These are phyloP conservation scores for Mesorhabditis sp. DNA, from an alignment of 2,888 invertebrate species.

Conservation along the genomic window DNA sequence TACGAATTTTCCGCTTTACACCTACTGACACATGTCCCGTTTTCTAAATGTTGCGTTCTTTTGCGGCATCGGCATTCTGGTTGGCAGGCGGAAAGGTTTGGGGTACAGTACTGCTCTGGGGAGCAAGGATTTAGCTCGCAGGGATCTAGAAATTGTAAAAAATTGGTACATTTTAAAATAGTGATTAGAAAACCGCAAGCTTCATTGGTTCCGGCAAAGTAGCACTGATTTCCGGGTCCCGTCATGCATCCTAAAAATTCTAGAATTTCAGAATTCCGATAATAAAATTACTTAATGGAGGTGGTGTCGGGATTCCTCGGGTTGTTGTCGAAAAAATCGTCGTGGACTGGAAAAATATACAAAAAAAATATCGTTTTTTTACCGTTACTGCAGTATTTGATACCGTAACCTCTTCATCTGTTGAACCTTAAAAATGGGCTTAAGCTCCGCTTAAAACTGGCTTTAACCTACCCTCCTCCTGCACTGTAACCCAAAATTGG, in stretches of 20 bases:
- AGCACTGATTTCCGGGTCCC: background rate
- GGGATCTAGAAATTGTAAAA: conserved; percentile 4
- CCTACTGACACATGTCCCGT: background rate
- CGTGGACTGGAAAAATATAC: too few species aligned
- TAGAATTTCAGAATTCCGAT: background rate
- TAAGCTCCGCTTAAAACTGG: too few species aligned
- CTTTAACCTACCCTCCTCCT: too few species aligned
- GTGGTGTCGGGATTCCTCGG: background rate
- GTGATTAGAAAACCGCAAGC: background rate
- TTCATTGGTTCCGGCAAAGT: background rate
- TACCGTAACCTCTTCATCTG: too few species aligned
- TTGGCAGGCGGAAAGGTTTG: background rate
- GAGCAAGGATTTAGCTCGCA: background rate
- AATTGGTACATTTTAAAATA: background rate
- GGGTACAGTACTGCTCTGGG: background rate
- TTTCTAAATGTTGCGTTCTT: background rate
- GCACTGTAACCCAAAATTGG: too few species aligned
- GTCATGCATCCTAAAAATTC: background rate
- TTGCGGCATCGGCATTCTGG: background rate
- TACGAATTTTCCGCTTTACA: background rate
- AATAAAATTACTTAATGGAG: background rate
- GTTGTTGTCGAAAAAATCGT: background rate
- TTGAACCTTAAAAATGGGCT: too few species aligned
- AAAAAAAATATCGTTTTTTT: too few species aligned
- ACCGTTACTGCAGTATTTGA: too few species aligned